Conservation (phyloP, 2,888 invertebrate species). For the Catocala sponsa region DNA sequence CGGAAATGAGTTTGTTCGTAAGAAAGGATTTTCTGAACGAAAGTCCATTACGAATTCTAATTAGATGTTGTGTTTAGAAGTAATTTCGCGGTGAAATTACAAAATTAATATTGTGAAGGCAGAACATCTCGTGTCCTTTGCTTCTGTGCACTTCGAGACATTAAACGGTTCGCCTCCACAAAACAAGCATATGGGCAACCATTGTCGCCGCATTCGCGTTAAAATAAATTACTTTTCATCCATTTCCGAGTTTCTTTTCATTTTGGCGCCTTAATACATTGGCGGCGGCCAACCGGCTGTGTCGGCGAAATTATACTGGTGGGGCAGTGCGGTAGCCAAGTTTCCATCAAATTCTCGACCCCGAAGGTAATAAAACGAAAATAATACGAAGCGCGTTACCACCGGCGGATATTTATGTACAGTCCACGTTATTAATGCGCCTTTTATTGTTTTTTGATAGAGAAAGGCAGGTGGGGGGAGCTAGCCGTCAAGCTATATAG, state of each 20-base stretch:
- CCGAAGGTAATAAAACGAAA: conserved; percentile 80
- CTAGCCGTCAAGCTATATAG: too few species aligned
- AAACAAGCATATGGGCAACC: conserved; percentile 42
- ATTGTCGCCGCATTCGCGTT: conserved; percentile 65
- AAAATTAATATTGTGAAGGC: conserved; percentile 61
- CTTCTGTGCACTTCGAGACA: neutral
- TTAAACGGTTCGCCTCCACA: neutral
- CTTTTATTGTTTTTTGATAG: conserved; percentile 67
- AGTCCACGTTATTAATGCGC: conserved; percentile 70
- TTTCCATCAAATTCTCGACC: conserved; percentile 79
- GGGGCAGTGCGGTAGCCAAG: conserved; percentile 77
- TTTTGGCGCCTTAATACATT: conserved; percentile 78
- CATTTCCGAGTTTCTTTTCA: conserved; percentile 79
- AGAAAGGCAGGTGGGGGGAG: conserved; percentile 28
- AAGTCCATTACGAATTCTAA: conserved; percentile 69
- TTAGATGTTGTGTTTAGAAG: conserved; percentile 69
- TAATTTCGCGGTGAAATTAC: conserved; percentile 69
- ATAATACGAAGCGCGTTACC: conserved; percentile 73
- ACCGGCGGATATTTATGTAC: conserved; percentile 73
- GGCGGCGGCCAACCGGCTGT: conserved; percentile 72
- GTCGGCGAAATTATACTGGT: conserved; percentile 78
- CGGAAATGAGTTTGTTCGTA: conserved; percentile 54
- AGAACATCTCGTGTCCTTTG: conserved; percentile 1
- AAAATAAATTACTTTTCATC: conserved; percentile 80
- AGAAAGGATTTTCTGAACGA: conserved; percentile 66